phyloP scores from a whole-genome alignment of 2,797 vertebrate genomes.

The Novumbra hubbsi region DNA sequence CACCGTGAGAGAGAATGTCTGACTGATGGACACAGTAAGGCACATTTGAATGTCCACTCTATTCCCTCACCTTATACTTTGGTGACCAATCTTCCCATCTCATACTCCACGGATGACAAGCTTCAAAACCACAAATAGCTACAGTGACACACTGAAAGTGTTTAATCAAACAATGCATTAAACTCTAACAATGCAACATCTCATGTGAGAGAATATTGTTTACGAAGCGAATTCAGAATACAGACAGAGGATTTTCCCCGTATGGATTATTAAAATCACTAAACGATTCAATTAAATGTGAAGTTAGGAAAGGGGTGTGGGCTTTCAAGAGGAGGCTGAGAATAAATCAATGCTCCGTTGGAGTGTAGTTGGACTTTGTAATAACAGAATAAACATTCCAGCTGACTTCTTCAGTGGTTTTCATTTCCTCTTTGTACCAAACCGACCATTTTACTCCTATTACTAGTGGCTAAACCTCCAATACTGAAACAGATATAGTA shows the following conservation, averaged over 20 bases:
- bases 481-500: background rate
- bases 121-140: background rate
- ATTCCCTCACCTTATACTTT: background rate
- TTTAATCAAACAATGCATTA: slow-evolving; percentile 42
- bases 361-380: slow-evolving; percentile 14
- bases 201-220: slow-evolving; percentile 40
- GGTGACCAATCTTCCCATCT: background rate
- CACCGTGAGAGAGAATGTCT: background rate
- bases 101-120: slow-evolving; percentile 12
- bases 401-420: slow-evolving; percentile 34
- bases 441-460: slow-evolving; percentile 22
- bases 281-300: slow-evolving; percentile 53
- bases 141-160: background rate
- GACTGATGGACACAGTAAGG: background rate
- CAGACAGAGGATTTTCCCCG: slow-evolving; percentile 46
- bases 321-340: slow-evolving; percentile 30
- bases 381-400: slow-evolving; percentile 15
- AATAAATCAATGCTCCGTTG: slow-evolving; percentile 32
- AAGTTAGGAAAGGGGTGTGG: slow-evolving; percentile 35
- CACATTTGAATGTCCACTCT: background rate
- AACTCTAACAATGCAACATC: slow-evolving; percentile 43
- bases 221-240: slow-evolving; percentile 5
- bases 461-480: slow-evolving; percentile 40
- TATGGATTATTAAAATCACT: slow-evolving; percentile 59
- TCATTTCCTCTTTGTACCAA: slow-evolving; percentile 35